Percentiles rank a stretch among this genome's conserved stretches.
Evolutionary conservation across 2,113 vertebrate species (phyloP).

Genomic region (Pionites leucogaster): DNA sequence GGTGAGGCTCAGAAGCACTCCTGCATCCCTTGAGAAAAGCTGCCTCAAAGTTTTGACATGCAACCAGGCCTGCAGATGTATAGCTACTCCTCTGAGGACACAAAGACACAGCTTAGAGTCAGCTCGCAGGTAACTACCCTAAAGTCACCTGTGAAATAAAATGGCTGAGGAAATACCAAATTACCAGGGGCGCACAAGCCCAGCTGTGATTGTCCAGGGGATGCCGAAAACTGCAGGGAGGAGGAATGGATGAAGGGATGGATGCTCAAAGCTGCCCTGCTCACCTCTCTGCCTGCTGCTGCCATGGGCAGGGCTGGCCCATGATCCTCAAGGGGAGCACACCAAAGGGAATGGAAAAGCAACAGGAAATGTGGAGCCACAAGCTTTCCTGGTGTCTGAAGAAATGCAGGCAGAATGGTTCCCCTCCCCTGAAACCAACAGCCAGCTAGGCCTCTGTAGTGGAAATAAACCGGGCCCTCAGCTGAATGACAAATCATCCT

Average conservation of each 20-base stretch:
- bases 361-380: fast-evolving
- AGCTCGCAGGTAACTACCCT: not conserved
- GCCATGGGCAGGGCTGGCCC: not conserved
- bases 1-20: not conserved
- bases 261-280: not conserved
- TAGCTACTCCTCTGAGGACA: not conserved
- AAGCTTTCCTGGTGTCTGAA: not conserved
- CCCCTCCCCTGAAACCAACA: not conserved
- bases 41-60: not conserved
- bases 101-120: fast-evolving
- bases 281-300: not conserved
- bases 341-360: not conserved
- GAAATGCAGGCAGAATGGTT: not conserved
- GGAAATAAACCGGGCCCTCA: not conserved
- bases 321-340: not conserved
- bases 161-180: not conserved
- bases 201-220: fast-evolving
- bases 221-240: fast-evolving
- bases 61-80: fast-evolving
- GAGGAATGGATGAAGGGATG: fast-evolving
- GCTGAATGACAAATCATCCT: not conserved
- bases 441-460: not conserved
- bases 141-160: not conserved
- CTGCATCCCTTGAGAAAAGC: not conserved
- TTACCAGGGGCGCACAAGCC: not conserved